Conservation (phyloP, 2,113 vertebrate genomes). For the Coturnix japonica region DNA sequence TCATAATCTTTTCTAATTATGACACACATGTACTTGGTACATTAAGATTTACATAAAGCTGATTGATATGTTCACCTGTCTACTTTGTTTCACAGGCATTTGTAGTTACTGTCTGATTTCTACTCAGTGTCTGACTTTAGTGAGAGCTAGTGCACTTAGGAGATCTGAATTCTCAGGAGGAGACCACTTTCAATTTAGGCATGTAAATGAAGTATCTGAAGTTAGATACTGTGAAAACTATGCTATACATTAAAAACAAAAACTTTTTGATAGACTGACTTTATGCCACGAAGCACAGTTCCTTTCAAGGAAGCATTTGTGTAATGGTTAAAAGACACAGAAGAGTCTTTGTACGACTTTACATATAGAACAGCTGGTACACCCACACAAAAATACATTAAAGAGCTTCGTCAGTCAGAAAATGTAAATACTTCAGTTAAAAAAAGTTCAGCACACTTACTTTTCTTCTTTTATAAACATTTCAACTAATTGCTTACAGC, state of each 20-base stretch:
- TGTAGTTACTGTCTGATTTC: neutral
- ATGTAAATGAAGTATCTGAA: neutral
- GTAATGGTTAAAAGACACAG: neutral
- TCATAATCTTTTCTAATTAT: neutral
- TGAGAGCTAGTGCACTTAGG: neutral
- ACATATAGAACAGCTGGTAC: constrained; percentile 57
- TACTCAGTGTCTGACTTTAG: neutral
- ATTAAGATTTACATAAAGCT: neutral
- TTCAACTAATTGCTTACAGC: constrained; percentile 69
- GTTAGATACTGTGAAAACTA: neutral
- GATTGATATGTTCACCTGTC: neutral
- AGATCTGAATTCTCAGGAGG: neutral
- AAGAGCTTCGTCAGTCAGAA: constrained; percentile 55
- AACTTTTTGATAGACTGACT: neutral
- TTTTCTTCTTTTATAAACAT: constrained; percentile 64
- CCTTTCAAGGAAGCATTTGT: neutral
- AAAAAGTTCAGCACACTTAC: constrained; percentile 48
- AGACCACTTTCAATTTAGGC: neutral
- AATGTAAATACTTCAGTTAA: constrained; percentile 57
- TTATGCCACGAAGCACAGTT: constrained; percentile 11
- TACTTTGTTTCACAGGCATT: neutral
- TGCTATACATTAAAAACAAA: neutral
- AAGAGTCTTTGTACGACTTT: constrained; percentile 14
- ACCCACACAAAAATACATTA: constrained; percentile 26
- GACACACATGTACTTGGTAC: fast-evolving